A percentile compares a stretch with the other conserved stretches of the same genome.
Evolutionary conservation across 2,888 invertebrate genomes (phyloP).

Genomic region (Drosophila fulvimacula): DNA sequence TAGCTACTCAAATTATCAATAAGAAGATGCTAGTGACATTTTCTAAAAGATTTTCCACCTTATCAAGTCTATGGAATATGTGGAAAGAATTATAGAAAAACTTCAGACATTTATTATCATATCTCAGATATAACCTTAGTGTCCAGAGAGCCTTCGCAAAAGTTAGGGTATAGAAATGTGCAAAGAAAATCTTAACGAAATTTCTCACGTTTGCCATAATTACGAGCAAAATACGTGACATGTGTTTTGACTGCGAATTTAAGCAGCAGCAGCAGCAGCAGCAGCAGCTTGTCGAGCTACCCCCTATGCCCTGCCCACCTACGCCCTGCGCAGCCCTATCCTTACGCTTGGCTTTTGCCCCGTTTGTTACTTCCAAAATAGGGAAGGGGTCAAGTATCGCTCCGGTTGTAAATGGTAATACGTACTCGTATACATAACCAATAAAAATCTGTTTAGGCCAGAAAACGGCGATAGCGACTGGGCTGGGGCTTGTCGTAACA

Average conservation of each 20-base stretch:
- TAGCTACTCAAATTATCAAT: background rate
- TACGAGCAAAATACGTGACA: conserved; percentile 81
- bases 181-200: conserved; percentile 80
- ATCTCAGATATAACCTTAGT: background rate
- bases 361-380: background rate
- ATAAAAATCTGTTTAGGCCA: conserved; percentile 70
- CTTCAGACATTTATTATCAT: background rate
- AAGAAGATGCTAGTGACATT: too few relatives aligned
- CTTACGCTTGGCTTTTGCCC: background rate
- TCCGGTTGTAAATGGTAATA: conserved; percentile 70
- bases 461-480: conserved; percentile 18
- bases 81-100: too few relatives aligned
- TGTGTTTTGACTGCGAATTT: conserved; percentile 78
- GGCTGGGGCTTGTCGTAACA: conserved; percentile 25
- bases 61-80: background rate
- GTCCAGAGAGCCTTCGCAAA: background rate
- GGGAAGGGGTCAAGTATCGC: background rate
- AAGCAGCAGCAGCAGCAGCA: conserved; percentile 38
- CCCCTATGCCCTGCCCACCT: background rate
- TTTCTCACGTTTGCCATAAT: conserved; percentile 82
- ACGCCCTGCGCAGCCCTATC: background rate
- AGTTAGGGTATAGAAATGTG: conserved; percentile 62
- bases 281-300: conserved; percentile 44
- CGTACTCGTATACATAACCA: conserved; percentile 43
- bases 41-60: background rate